phyloP scores from a whole-genome alignment of 2,797 vertebrate genomes.

The Sorex maritimensis region DNA sequence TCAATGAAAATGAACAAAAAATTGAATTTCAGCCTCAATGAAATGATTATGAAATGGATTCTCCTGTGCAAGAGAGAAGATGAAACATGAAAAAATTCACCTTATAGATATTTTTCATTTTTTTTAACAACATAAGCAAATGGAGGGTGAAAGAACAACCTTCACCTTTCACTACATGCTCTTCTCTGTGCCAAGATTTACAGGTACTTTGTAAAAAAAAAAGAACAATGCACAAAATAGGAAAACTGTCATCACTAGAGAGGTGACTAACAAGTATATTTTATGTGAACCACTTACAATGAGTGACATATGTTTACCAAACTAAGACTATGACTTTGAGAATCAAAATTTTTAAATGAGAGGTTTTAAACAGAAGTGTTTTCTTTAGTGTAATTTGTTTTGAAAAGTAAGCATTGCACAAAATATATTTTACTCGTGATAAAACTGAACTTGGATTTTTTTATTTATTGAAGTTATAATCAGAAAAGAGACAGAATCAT shows the following conservation, averaged over 20 bases:
- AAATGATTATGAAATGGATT: slow-evolving; percentile 65
- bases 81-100: slow-evolving; percentile 44
- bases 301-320: slow-evolving; percentile 22
- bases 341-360: slow-evolving; percentile 32
- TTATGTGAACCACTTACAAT: background rate
- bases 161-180: slow-evolving; percentile 72
- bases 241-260: background rate
- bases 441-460: slow-evolving; percentile 70
- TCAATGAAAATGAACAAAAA: slow-evolving; percentile 63
- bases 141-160: slow-evolving; percentile 70
- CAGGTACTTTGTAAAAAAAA: slow-evolving; percentile 17
- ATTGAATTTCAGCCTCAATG: slow-evolving; percentile 50
- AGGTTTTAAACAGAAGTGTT: slow-evolving; percentile 51
- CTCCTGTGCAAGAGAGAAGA: slow-evolving; percentile 54
- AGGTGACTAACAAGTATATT: slow-evolving; percentile 15
- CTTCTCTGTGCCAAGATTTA: slow-evolving; percentile 69
- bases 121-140: slow-evolving; percentile 60
- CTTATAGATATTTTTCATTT: slow-evolving; percentile 64
- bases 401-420: slow-evolving; percentile 52
- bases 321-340: slow-evolving; percentile 64
- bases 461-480: slow-evolving; percentile 69
- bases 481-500: slow-evolving; percentile 70
- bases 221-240: background rate
- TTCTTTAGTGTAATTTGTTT: slow-evolving; percentile 46
- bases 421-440: slow-evolving; percentile 74